Conservation (phyloP, 1,140 invertebrate genomes). For the Mamestra configurata region DNA sequence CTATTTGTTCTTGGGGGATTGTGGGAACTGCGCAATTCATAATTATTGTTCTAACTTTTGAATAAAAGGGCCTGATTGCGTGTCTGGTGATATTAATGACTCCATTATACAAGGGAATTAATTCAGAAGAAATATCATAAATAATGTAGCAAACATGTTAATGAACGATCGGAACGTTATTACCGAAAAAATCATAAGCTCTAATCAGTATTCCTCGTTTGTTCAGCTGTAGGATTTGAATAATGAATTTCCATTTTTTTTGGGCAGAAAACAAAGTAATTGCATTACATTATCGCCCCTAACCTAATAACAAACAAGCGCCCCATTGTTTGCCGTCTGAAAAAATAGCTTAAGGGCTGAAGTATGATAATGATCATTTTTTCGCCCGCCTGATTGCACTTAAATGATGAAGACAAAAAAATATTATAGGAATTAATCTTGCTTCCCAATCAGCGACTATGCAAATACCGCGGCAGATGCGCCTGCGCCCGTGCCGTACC, state of each 20-base stretch:
- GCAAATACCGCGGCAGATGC: constrained; percentile 83
- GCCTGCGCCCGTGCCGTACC: constrained; percentile 62
- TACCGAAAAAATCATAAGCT: constrained; percentile 62
- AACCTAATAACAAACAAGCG: constrained; percentile 85
- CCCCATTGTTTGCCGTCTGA: constrained; percentile 85
- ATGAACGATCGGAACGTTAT: constrained; percentile 47
- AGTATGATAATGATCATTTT: constrained; percentile 87
- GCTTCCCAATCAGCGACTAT: constrained; percentile 81
- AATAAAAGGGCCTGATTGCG: background rate
- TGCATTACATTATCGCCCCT: constrained; percentile 87
- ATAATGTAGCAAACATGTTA: constrained; percentile 21
- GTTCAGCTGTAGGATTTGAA: constrained; percentile 86
- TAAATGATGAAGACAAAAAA: constrained; percentile 87
- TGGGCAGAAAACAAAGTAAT: constrained; percentile 80
- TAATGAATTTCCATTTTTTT: constrained; percentile 83
- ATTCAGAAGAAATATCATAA: background rate
- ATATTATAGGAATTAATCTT: constrained; percentile 85
- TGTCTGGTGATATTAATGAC: background rate
- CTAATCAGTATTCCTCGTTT: constrained; percentile 75
- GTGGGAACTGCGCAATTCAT: constrained; percentile 54
- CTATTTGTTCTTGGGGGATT: constrained; percentile 64
- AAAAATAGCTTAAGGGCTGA: constrained; percentile 87
- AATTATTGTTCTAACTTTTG: constrained; percentile 29
- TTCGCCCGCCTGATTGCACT: constrained; percentile 79
- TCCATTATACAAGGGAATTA: too few relatives aligned